Evolutionary conservation across 2,888 invertebrate species (phyloP), one percentile per base, ranked within the genome.

Genomic region (Branchellion lobata): DNA sequence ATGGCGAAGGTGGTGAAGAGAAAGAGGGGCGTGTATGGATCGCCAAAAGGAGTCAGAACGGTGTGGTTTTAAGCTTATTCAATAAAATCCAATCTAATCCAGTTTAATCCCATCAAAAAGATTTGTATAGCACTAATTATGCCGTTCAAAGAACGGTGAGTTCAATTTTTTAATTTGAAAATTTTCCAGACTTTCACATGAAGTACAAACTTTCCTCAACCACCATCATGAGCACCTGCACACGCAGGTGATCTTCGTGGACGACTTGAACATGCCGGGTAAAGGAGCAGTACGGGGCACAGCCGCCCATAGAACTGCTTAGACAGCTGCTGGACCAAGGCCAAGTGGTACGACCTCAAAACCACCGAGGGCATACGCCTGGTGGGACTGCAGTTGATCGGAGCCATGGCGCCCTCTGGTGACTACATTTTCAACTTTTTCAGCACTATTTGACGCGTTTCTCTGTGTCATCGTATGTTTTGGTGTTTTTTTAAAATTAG

Each of bases 211-310:
- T 18, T 53, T 18, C n/a, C n/a, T n/a, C n/a, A n/a, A 47, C 47
- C 18, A 47, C 18, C 47, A 14, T 8, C 47, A 47, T 47, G 18
- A 8, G 18, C 8, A 8, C n/a, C n/a, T n/a, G 8, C 47, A 14
- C 47, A 47, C 47, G 11, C 29, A 92, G 87, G 92, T 96, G 18
- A 91, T 96, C 72, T 96, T 96, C 86, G 94, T 97, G 57, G 97
- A 97, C 86, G 96, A 97, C 86, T 91, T 97, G n/a, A 95, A 94
- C 84, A 94, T 96, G 94, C 96, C 96, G 0, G 89, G n/a, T 93
- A 84, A 92, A 93, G 79, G 94, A 95, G 88, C 91, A 91, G 0
- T 96, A 94, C 85, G 96, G 96, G 0, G 95, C 96, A 0, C 96
- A 96, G 87, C 96, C 96, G 0, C 94, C 96, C 0, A 94, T 97